Percentiles rank a stretch among this genome's conserved stretches.
Evolutionary conservation across 2,888 invertebrate species (phyloP).

Genomic region (Drosophila diplacantha): DNA sequence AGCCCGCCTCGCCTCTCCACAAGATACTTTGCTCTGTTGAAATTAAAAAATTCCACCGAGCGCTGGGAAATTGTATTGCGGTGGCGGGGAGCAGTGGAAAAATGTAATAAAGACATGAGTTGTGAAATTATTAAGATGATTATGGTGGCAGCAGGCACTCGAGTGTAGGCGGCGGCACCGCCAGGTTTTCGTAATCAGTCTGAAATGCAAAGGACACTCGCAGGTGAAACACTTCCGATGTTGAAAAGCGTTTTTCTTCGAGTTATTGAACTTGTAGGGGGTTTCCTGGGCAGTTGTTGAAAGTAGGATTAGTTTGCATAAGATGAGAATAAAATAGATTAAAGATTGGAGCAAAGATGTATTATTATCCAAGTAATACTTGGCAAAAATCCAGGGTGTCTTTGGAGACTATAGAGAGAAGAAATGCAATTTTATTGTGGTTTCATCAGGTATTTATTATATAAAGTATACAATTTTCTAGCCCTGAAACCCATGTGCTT

Average conservation of each 20-base stretch:
- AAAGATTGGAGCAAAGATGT: too few relatives aligned
- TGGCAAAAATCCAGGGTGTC: not conserved
- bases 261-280: not conserved
- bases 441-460: not conserved
- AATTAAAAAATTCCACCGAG: conserved; percentile 67
- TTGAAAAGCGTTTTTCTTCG: not conserved
- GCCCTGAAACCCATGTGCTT: conserved; percentile 1
- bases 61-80: conserved; percentile 61
- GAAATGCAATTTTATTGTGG: not conserved
- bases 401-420: not conserved
- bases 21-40: conserved; percentile 63
- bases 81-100: conserved; percentile 15
- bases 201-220: conserved; percentile 20
- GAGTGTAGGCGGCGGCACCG: conserved; percentile 18
- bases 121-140: conserved; percentile 69
- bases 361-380: too few relatives aligned
- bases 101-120: conserved; percentile 71
- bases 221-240: conserved; percentile 11
- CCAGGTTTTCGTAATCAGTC: conserved; percentile 17
- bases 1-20: conserved; percentile 13
- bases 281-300: not conserved
- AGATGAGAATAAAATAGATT: not conserved
- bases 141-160: conserved; percentile 52
- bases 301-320: not conserved
- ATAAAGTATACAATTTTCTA: not conserved